Base-by-base conservation (phyloP, 2,797 vertebrate species). In the Trematomus bernacchii region DNA sequence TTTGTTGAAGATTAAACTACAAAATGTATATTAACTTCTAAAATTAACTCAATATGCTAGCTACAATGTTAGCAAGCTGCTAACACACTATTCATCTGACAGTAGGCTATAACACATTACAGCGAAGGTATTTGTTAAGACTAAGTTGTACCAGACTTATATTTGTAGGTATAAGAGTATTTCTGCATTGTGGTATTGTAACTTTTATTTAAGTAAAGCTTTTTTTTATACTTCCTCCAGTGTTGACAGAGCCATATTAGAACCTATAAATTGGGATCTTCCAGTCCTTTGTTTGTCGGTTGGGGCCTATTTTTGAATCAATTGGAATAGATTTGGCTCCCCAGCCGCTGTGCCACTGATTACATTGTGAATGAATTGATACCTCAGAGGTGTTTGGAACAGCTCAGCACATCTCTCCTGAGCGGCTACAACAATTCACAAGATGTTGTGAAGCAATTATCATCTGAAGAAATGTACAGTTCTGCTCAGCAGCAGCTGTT, bases 381-480 rank as follows among this genome's bases (percentile, higher is more conserved):
- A 21, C n/a, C 40, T 76, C 15, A 3, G 67, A 40, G 33, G 51
- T 19, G 67, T 73, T 73, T 50, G 0, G 30, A 52, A 6, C 40
- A 67, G 50, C 47, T 80, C 78, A 65, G 77, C 73, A 27, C 46
- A 18, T 63, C 10, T 62, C 16, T 52, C 0, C 43, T 14, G 61
- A 70, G 57, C 8, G 33, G 33, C 61, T 57, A 37, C 59, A 21
- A 8, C 14, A 2, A 51, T 50, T 23, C 18, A 3, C 47, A 44
- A 50, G 48, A 46, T 10, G 54, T 57, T 23, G 11, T 52, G 12
- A 51, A 48, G 50, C 67, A 65, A 19, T 66, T 48, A 60, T 1
- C 33, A 0, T 9, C 3, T 13, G 2, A 50, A 59, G 44, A 66
- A 52, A 69, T 14, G 4, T 42, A 27, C 37, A 21, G 13, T 47